phyloP scores from a whole-genome alignment of 2,113 vertebrate genomes.

The Crotalus viridis region DNA sequence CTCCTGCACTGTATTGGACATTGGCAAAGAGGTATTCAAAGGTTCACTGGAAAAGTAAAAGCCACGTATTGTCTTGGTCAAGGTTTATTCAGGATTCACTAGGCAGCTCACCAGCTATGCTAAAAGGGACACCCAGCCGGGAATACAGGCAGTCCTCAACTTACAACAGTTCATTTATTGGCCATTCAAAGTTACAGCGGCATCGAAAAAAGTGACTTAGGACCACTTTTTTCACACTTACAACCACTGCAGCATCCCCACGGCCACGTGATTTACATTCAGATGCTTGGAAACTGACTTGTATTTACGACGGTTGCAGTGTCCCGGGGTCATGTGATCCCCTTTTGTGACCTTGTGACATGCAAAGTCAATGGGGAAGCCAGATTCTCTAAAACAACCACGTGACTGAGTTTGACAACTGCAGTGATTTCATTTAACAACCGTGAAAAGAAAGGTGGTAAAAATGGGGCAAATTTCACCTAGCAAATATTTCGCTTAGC shows the following conservation, averaged over 20 bases:
- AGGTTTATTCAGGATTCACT: neutral
- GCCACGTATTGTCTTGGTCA: conserved; percentile 32
- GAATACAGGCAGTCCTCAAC: neutral
- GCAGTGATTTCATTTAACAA: neutral
- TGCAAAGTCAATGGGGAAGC: neutral
- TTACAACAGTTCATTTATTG: neutral
- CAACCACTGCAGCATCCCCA: neutral
- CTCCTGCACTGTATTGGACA: conserved; percentile 74
- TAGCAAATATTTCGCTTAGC: neutral
- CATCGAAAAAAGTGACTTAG: neutral
- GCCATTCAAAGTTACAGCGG: neutral
- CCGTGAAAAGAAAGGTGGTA: neutral
- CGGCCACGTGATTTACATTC: neutral
- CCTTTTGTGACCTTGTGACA: neutral
- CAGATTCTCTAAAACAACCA: neutral
- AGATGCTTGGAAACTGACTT: neutral
- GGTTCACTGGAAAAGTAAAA: conserved; percentile 73
- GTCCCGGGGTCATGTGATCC: neutral
- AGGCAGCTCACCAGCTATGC: conserved; percentile 14
- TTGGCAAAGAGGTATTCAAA: conserved; percentile 75
- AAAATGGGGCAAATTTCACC: neutral
- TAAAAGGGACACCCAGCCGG: neutral
- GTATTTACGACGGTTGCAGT: neutral
- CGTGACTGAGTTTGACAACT: neutral
- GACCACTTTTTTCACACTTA: neutral